These are phyloP conservation scores for Phocoena sinus DNA, from an alignment of 2,113 vertebrate species.

Conservation along the genomic window DNA sequence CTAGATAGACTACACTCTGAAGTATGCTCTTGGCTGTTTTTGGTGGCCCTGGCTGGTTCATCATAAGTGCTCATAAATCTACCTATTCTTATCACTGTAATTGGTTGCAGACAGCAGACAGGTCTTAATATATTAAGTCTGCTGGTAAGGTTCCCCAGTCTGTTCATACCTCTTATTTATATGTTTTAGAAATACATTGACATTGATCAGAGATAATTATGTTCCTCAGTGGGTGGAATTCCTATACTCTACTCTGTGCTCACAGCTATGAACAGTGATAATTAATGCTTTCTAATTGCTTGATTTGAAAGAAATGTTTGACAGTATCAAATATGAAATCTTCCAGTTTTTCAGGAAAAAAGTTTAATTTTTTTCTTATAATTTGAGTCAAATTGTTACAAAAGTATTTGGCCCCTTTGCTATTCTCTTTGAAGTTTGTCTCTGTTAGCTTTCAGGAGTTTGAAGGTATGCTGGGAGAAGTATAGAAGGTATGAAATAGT, in stretches of 20 bases:
- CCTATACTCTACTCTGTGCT: slow-evolving; percentile 32
- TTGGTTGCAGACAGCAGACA: slow-evolving; percentile 40
- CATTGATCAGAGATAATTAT: slow-evolving; percentile 66
- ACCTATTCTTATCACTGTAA: neutral
- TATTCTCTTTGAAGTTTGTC: slow-evolving; percentile 18
- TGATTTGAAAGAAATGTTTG: slow-evolving; percentile 69
- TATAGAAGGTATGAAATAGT: neutral
- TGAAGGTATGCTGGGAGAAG: neutral
- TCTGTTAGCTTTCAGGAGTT: neutral
- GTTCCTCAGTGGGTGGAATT: slow-evolving; percentile 43
- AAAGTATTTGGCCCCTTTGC: slow-evolving; percentile 49
- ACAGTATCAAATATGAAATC: slow-evolving; percentile 42
- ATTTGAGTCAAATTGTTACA: neutral
- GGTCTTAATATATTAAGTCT: slow-evolving; percentile 22
- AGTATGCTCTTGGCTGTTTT: neutral
- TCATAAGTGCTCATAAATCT: neutral
- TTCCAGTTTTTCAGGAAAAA: slow-evolving; percentile 58
- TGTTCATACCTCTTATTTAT: slow-evolving; percentile 9
- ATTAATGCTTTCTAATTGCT: slow-evolving; percentile 70
- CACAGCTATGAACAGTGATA: slow-evolving; percentile 65
- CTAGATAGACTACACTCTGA: neutral
- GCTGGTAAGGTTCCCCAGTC: slow-evolving; percentile 6
- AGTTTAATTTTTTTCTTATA: slow-evolving; percentile 47
- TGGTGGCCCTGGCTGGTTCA: neutral
- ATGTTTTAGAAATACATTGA: slow-evolving; percentile 56